Base-by-base conservation (phyloP, 2,888 invertebrate species). In the Vannuccia rotundouncinata region DNA sequence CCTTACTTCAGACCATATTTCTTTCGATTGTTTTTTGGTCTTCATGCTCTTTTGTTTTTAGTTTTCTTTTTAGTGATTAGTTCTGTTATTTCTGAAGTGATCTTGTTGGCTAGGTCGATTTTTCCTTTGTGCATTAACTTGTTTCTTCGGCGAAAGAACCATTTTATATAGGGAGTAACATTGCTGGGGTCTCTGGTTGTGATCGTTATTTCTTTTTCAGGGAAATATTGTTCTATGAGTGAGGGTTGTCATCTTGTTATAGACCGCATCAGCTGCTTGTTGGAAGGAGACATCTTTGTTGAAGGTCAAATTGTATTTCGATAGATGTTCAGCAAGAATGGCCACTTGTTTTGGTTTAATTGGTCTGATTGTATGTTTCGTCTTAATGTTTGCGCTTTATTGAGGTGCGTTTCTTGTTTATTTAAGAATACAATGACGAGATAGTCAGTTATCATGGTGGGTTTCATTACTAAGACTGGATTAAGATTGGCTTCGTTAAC, bases 261-360 rank as follows among this genome's bases (percentile, higher is more conserved):
- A n/a, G n/a, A n/a, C n/a, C n/a, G n/a, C n/a, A n/a, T n/a, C n/a
- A n/a, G n/a, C n/a, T n/a, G n/a, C n/a, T n/a, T n/a, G n/a, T n/a
- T n/a, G n/a, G n/a, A n/a, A n/a, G n/a, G n/a, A n/a, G n/a, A n/a
- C n/a, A n/a, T n/a, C n/a, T n/a, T n/a, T n/a, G n/a, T n/a, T n/a
- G n/a, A n/a, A n/a, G n/a, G n/a, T n/a, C n/a, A n/a, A n/a, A n/a
- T n/a, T n/a, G n/a, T n/a, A n/a, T n/a, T n/a, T n/a, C n/a, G n/a
- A n/a, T n/a, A n/a, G n/a, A n/a, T n/a, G n/a, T n/a, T n/a, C n/a
- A n/a, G n/a, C n/a, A n/a, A 66, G 66, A 5, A 66, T 66, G 10
- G 66, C 25, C 25, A 66, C 66, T 27, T 66, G 66, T 66, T 66
- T 66, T 2, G 66, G 66, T 22, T 66, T 66, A 22, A 66, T 66